These are phyloP conservation scores for Drosophila tanythrix DNA, from an alignment of 2,888 invertebrate genomes.

Conservation along the genomic window DNA sequence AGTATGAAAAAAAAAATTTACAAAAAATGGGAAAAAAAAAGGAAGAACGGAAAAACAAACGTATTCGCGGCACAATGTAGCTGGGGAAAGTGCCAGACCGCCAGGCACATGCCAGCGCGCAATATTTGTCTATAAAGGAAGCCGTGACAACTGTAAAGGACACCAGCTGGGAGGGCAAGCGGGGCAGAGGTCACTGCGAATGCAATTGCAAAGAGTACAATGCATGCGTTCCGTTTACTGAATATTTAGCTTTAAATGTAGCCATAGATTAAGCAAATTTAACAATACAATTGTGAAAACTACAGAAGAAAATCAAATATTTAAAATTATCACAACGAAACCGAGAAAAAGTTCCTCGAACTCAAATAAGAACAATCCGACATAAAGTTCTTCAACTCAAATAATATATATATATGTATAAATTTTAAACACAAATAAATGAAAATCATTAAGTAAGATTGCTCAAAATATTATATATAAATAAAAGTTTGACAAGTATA, in stretches of 20 bases:
- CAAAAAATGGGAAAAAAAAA: slow-evolving; percentile 23
- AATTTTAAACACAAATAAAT: too few relatives aligned
- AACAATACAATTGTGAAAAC: not conserved
- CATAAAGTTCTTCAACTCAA: not conserved
- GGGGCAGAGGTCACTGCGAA: slow-evolving; percentile 37
- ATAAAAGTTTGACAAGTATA: too few relatives aligned
- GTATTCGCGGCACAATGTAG: slow-evolving; percentile 34
- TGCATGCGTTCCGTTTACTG: slow-evolving; percentile 54
- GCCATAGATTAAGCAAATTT: slow-evolving; percentile 3
- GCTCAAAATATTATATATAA: too few relatives aligned
- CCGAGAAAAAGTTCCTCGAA: not conserved
- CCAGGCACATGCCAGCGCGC: slow-evolving; percentile 69
- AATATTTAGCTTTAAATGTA: slow-evolving; percentile 37
- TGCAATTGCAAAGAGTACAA: slow-evolving; percentile 20
- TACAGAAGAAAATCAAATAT: not conserved
- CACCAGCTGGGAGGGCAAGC: not conserved
- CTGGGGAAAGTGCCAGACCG: slow-evolving; percentile 55
- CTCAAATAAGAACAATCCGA: not conserved
- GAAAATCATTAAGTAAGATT: not conserved
- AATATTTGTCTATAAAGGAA: slow-evolving; percentile 76
- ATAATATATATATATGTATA: not conserved
- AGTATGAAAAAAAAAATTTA: slow-evolving; percentile 14
- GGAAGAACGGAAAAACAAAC: slow-evolving; percentile 18
- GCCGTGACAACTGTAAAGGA: slow-evolving; percentile 61
- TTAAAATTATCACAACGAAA: not conserved